Evolutionary conservation across 2,797 vertebrate genomes (phyloP).

Genomic region (Mastacembelus armatus): DNA sequence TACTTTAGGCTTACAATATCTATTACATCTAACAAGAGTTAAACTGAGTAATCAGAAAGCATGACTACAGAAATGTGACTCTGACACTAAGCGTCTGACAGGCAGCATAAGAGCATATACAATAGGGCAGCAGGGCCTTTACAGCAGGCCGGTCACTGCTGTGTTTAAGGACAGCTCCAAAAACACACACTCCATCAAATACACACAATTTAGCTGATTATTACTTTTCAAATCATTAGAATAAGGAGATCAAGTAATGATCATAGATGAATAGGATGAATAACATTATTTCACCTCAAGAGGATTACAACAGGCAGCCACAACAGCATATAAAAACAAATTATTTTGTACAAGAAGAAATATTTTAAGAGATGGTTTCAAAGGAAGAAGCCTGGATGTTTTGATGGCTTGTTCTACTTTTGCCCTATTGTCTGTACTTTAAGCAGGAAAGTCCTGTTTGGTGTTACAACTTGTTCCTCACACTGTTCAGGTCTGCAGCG

Average conservation of each 20-base stretch:
- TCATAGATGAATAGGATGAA: background rate
- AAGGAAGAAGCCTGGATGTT: no score
- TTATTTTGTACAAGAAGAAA: no score
- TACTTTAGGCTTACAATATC: constrained; percentile 68
- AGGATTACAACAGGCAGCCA: background rate
- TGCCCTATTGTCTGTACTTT: background rate
- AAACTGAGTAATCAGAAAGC: constrained; percentile 70
- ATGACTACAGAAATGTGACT: constrained; percentile 70
- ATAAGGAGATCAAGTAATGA: no score
- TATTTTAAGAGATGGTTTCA: no score
- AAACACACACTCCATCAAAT: constrained; percentile 7
- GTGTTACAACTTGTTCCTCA: constrained; percentile 15
- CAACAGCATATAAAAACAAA: no score
- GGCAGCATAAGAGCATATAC: constrained; percentile 38
- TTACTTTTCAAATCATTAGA: background rate
- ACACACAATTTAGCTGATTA: background rate
- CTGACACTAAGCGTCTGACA: constrained; percentile 61
- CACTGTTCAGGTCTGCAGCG: background rate
- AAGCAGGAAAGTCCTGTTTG: background rate
- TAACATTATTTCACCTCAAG: background rate
- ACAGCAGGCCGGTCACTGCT: constrained; percentile 7
- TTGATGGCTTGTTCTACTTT: background rate
- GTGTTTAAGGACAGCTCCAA: background rate
- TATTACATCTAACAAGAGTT: constrained; percentile 79
- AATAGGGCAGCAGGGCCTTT: background rate